A percentile compares a stretch with the other conserved stretches of the same genome.
Conservation (phyloP, 37 sponge, comb jelly and placozoan genomes). For the Cladorhizidae sp. region DNA sequence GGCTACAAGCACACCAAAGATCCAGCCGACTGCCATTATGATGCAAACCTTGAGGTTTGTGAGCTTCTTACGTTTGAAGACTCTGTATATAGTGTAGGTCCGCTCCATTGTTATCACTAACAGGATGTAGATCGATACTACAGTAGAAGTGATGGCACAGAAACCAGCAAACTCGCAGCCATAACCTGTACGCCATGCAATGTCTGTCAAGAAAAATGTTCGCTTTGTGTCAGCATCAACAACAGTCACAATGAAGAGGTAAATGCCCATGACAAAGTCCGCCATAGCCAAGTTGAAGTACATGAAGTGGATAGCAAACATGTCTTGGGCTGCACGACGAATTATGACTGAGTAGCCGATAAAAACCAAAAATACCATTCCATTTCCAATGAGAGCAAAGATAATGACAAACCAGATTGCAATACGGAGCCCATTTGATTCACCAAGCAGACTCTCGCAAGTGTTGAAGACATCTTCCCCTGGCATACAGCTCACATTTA, state of each 20-base stretch:
- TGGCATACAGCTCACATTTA: constrained; percentile 32
- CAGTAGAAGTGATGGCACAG: constrained; percentile 59
- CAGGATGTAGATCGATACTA: constrained; percentile 60
- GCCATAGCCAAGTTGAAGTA: constrained; percentile 70
- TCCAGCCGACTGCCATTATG: constrained; percentile 57
- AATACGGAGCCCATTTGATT: constrained; percentile 24
- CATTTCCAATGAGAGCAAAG: constrained; percentile 57
- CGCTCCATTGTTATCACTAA: constrained; percentile 72
- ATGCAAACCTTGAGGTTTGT: constrained; percentile 7
- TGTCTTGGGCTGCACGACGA: neutral
- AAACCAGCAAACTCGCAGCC: constrained; percentile 71
- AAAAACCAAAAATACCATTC: constrained; percentile 48
- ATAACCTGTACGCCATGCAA: constrained; percentile 53
- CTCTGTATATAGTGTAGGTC: constrained; percentile 38
- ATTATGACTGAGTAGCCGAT: constrained; percentile 16
- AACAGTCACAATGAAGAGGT: constrained; percentile 55
- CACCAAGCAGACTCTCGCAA: constrained; percentile 65
- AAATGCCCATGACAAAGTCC: constrained; percentile 71
- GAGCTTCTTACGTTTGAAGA: constrained; percentile 2
- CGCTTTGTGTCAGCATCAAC: constrained; percentile 49
- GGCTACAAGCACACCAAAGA: constrained; percentile 43
- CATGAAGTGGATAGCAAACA: constrained; percentile 36
- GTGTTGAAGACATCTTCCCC: constrained; percentile 59
- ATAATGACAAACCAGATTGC: constrained; percentile 67
- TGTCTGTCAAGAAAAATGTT: constrained; percentile 28